Evolutionary conservation across 2,113 vertebrate genomes (phyloP), one percentile per base, ranked within the genome.

Genomic region (Actinemys pallida): DNA sequence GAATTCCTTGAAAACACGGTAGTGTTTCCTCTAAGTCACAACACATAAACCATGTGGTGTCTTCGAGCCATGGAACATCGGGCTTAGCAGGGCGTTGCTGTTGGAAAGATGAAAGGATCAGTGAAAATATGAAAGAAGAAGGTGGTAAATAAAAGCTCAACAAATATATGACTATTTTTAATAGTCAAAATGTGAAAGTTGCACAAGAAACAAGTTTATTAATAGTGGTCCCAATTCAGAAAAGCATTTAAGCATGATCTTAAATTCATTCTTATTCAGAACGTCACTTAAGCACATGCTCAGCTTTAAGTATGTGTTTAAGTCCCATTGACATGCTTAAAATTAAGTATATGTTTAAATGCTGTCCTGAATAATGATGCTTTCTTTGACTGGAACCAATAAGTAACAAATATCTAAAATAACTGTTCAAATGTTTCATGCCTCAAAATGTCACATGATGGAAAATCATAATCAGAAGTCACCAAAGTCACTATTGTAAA

Each of bases 1-100:
- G 97, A 85, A 99, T 98, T 93, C 97, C 98, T 53, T 95, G 96
- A 97, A 99, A 99, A 97, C 97, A 97, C 82, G 95, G 96, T 84
- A 99, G 94, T 2, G 65, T 93, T 84, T 98, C 94, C 87, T 98
- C 98, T 83, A 99, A 97, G 91, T 99, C 98, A 97, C 97, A 98
- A 90, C 98, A 99, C 1, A 97, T 97, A 76, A 98, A 97, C 99
- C 98, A 99, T 19, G 95, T 47, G 29, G 89, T 87, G 75, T 98
- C 97, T 94, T 97, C 96, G 72, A 99, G 93, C 98, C 98, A 98
- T 22, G 98, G 96, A 52, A 97, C 93, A 16, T 98, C 95, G 42
- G 99, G 98, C 89, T 98, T 98, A 80, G 95, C 88, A 82, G 97
- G 92, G 29, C 20, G 84, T 45, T 98, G 97, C 98, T 99, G 39